These are phyloP conservation scores for Hystrix brachyura DNA, from an alignment of 2,113 vertebrate genomes.

Conservation along the genomic window DNA sequence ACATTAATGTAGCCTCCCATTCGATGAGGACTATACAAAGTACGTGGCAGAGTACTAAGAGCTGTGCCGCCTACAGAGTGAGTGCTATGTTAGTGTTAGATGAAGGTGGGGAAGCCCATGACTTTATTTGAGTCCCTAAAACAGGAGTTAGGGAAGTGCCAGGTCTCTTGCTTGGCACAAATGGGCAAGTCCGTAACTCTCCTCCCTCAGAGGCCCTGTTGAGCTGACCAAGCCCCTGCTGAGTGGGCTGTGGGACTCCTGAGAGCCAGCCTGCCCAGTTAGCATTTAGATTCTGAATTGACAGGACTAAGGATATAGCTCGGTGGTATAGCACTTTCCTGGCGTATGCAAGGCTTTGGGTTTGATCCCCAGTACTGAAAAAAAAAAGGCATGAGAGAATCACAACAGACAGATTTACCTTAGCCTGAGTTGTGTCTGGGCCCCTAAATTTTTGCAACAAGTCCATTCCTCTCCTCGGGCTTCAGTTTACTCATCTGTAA, in stretches of 20 bases:
- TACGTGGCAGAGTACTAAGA: neutral
- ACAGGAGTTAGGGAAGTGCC: neutral
- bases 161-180: neutral
- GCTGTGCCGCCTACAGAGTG: neutral
- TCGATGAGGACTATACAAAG: neutral
- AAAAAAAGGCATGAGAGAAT: neutral
- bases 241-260: fast-evolving
- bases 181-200: neutral
- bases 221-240: no score
- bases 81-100: neutral
- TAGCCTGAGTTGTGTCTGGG: neutral
- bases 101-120: neutral
- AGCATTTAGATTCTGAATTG: no score
- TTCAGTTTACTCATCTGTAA: conserved; percentile 1
- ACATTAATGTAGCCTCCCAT: neutral
- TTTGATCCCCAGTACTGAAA: neutral
- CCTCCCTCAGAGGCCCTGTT: no score
- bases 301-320: neutral
- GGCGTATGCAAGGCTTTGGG: neutral
- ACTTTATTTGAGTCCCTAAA: neutral
- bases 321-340: neutral
- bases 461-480: neutral
- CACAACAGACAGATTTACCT: neutral
- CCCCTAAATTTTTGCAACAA: neutral
- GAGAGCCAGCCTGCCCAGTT: neutral